A percentile compares a stretch with the other conserved stretches of the same genome.
Evolutionary conservation across 2,888 invertebrate genomes (phyloP).

Genomic region (Limnephilus rhombicus): DNA sequence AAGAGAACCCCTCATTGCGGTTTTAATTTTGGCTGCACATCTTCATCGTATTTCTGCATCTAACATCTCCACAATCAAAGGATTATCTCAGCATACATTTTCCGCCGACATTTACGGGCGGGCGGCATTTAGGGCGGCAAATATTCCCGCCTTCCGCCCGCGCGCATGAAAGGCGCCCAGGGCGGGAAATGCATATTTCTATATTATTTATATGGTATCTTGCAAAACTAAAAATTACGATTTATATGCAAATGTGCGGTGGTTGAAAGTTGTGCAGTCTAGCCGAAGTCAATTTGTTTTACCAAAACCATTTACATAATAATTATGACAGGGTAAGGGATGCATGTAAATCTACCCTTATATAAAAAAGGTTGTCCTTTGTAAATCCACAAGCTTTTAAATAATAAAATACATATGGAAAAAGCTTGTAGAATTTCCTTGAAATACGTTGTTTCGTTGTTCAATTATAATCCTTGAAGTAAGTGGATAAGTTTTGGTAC

Average conservation of each 20-base stretch:
- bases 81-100: conserved; percentile 57
- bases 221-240: background rate
- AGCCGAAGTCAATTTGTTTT: background rate
- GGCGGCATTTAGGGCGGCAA: conserved; percentile 51
- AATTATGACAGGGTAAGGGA: background rate
- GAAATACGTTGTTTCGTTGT: background rate
- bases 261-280: background rate
- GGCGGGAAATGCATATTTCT: conserved; percentile 40
- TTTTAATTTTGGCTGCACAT: background rate
- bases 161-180: conserved; percentile 5
- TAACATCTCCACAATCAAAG: background rate
- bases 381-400: background rate
- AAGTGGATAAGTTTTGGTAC: background rate
- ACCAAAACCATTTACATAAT: background rate
- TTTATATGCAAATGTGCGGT: background rate
- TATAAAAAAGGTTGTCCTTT: background rate
- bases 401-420: background rate
- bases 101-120: conserved; percentile 59
- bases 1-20: background rate
- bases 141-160: conserved; percentile 56
- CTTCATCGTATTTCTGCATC: background rate
- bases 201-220: background rate
- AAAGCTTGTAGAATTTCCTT: background rate
- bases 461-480: background rate
- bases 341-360: background rate